Percentiles rank a stretch among this genome's conserved stretches.
phyloP scores from a whole-genome alignment of 2,888 invertebrate species.

The Calameuta pallipes region DNA sequence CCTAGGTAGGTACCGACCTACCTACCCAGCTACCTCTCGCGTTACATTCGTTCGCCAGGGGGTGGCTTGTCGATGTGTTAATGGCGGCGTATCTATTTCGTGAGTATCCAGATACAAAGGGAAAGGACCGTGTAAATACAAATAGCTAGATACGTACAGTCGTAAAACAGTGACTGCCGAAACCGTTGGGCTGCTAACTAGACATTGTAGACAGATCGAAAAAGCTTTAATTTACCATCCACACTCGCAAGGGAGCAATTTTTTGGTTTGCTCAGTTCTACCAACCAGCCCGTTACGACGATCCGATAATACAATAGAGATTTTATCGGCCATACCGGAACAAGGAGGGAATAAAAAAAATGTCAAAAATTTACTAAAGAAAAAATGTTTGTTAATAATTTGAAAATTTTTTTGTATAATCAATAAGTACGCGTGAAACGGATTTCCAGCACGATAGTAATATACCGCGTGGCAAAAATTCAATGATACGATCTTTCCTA shows the following conservation, averaged over 20 bases:
- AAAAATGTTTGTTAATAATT: no score
- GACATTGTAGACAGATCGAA: neutral
- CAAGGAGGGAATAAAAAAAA: neutral
- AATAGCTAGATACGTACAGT: neutral
- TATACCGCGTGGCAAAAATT: neutral
- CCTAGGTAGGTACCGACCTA: no score
- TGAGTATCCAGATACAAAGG: neutral
- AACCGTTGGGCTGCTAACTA: neutral
- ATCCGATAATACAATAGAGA: neutral
- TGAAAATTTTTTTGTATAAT: no score
- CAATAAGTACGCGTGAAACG: neutral
- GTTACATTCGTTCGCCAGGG: conserved; percentile 21
- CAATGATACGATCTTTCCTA: neutral
- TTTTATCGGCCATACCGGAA: neutral
- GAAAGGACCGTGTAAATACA: neutral
- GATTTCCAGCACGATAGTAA: neutral
- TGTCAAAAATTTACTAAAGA: neutral
- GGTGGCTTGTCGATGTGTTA: conserved; percentile 31
- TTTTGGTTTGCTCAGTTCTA: neutral
- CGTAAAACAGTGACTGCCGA: neutral
- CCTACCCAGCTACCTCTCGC: neutral
- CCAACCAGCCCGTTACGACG: neutral
- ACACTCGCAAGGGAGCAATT: neutral
- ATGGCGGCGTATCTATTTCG: conserved; percentile 13
- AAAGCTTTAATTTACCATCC: neutral